Evolutionary conservation across 1,140 invertebrate species (phyloP), one percentile per base, ranked within the genome.

Genomic region (Drosophila nigromelanica): DNA sequence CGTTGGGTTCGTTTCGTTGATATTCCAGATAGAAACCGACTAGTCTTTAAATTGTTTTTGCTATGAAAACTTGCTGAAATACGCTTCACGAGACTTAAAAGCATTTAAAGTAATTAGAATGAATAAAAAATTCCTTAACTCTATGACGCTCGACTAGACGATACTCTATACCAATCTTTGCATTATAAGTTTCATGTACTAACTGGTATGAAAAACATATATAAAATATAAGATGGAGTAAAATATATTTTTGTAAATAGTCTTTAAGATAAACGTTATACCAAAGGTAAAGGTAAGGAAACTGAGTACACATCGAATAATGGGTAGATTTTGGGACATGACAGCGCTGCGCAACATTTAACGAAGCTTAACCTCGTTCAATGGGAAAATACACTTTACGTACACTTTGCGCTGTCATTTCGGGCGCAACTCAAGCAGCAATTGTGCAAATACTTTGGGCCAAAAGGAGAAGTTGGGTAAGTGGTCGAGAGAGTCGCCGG

Each of bases 291-390:
- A 4, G 3, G 21, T 24, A 6, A 27, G 5, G 27, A 27, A 27
- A 6, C 27, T 27, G 5, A 5, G 27, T 27, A 27, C 27, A 6
- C 21, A 24, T 24, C 5, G 27, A 6, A 27, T 27, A 6, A 5
- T 27, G 27, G 27, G 50, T 35, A 11, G 18, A 14, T 11, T 11
- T 35, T 4, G 12, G 15, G 8, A 14, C 40, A n/a, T 21, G 48
- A 1, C 40, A 60, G 72, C 54, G 61, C 82, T 76, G 78, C 58
- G 76, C 69, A 87, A 80, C 89, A 89, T 89, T 89, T 89, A 89
- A 89, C 83, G 83, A 89, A 89, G 83, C 83, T 89, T 89, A 89
- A 89, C 79, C 83, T 89, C 79, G 87, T 89, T 89, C 85, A 89
- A 89, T 89, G 83, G 58, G 71, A 89, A 83, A 86, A 89, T 80